phyloP scores from a whole-genome alignment of 1,140 invertebrate species.

The Acromyrmex heyeri region DNA sequence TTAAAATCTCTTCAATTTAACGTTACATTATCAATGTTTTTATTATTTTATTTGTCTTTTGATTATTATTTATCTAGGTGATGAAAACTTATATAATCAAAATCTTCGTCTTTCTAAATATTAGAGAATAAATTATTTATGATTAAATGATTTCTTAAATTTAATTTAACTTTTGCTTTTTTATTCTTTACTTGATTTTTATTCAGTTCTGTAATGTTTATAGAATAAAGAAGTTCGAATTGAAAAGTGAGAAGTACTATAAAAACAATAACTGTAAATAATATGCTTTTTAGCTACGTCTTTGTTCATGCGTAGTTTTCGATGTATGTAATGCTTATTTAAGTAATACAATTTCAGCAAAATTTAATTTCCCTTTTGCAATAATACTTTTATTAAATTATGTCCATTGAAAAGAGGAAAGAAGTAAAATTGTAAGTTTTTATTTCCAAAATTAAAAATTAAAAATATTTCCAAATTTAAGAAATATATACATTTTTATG shows the following conservation, averaged over 20 bases:
- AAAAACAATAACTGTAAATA: background rate
- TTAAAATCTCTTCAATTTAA: too few relatives aligned
- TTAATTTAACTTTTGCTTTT: too few relatives aligned
- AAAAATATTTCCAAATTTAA: background rate
- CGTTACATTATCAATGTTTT: too few relatives aligned
- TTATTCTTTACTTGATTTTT: background rate
- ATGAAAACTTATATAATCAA: too few relatives aligned
- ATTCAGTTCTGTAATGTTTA: background rate
- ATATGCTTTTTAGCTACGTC: background rate
- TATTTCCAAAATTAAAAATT: background rate
- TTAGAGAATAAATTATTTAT: too few relatives aligned
- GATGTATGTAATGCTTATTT: background rate
- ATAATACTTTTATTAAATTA: background rate
- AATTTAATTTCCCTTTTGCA: background rate
- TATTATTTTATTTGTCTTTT: too few relatives aligned
- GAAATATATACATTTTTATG: background rate
- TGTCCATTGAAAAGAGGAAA: background rate
- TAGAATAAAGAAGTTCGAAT: background rate
- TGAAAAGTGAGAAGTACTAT: background rate
- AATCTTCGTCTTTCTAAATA: too few relatives aligned
- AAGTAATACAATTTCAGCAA: background rate
- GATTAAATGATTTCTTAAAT: too few relatives aligned
- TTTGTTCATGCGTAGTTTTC: background rate
- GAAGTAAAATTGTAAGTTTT: background rate
- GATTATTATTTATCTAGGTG: too few relatives aligned